Evolutionary conservation across 1,140 invertebrate genomes (phyloP), one percentile per base, ranked within the genome.

Genomic region (Leptonema lineaticorne): DNA sequence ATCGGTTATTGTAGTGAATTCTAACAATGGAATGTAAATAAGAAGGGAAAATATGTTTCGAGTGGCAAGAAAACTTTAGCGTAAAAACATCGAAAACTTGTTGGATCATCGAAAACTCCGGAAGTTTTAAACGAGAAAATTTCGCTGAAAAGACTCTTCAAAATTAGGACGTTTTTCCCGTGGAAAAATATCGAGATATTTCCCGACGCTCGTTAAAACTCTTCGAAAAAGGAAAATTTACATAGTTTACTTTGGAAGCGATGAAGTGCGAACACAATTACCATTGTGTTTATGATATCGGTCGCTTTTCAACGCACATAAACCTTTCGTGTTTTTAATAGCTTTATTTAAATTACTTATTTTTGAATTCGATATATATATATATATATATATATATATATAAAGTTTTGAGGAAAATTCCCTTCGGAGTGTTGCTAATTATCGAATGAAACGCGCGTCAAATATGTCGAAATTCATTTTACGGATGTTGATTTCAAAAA

Each of bases 381-480:
- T n/a, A n/a, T n/a, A n/a, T n/a, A n/a, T n/a, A n/a, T n/a, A n/a
- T n/a, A n/a, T n/a, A n/a, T n/a, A n/a, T n/a, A n/a, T n/a, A n/a
- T n/a, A n/a, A n/a, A n/a, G n/a, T n/a, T n/a, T n/a, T n/a, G n/a
- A n/a, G n/a, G n/a, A n/a, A n/a, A n/a, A n/a, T n/a, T 16, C 26
- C 50, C 18, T 18, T 22, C 56, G 8, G 24, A 30, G 56, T 58
- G 59, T 1, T 28, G 37, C 33, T 64, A 64, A 64, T 64, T 64
- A 64, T n/a, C 7, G 45, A 29, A 27, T n/a, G 37, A 64, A n/a
- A 4, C 30, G 16, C 41, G 20, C 45, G 29, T 45, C 33, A 22
- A 62, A 64, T 64, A 26, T 45, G 22, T 48, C 33, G 45, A 64
- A 64, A 53, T 45, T 64, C 62, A 50, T 64, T 64, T 50, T 45